Base-by-base conservation (phyloP, 2,797 vertebrate species). In the Helicolenus hilgendorfi region DNA sequence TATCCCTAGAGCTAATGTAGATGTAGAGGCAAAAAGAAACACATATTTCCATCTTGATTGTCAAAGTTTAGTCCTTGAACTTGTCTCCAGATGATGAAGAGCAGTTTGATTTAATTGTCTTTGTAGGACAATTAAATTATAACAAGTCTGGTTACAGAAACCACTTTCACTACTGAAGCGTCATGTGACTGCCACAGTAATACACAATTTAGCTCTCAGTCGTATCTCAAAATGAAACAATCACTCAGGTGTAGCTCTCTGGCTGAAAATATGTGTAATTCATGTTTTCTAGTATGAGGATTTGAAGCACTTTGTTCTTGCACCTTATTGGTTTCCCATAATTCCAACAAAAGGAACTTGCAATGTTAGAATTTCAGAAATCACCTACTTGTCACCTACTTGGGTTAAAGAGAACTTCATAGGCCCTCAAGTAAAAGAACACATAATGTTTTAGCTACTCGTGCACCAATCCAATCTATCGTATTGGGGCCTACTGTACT, bases 1-100 rank as follows among this genome's bases (percentile, higher is more conserved):
- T 85, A 83, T 92, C 86, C 84, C 87, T 64, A 11, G 59, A 88
- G 91, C 79, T 62, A 77, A 71, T 10, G 53, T 60, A 53, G n/a
- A 27, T 71, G 26, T 24, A 59, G 31, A n/a, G 29, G 15, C 26
- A 65, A 70, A 68, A 38, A 49, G 22, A 87, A 29, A 20, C 55
- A 20, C 20, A 56, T 20, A 59, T 74, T 64, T 76, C 14, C 5
- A 22, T 63, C 11, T 20, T 72, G 24, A 60, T 67, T 55, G 36
- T 78, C 9, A 29, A 58, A 41, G 26, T 77, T 55, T 4, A 68
- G 64, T 38, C 65, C 11, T 77, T 79, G 33, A 58, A 24, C 13
- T 11, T 62, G 56, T 56, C 20, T 53, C 11, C 15, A 72, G 33
- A 31, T 55, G n/a, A 55, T 55, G 33, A 15, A 35, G 4, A 83